Evolutionary conservation across 2,888 invertebrate species (phyloP), one percentile per base, ranked within the genome.

Genomic region (Rhagonycha fulva): DNA sequence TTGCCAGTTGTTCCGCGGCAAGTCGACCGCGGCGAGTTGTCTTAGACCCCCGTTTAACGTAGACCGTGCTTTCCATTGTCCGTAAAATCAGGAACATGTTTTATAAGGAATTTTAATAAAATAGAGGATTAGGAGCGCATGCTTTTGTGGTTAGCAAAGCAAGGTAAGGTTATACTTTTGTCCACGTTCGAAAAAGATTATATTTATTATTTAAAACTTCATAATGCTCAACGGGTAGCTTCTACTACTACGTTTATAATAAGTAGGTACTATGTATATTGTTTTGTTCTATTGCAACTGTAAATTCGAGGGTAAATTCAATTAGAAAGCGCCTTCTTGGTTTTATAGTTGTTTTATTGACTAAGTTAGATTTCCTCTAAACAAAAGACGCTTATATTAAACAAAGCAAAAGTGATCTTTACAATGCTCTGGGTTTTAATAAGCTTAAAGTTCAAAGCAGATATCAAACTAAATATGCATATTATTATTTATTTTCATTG

Each of bases 331-430:
- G 63, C 63, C 63, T 66, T 66, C 63, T 26, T 66, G 63, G 24
- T 66, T 66, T 66, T 66, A 66, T 23, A 66, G 63, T 66, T 66
- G 63, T 66, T 66, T 62, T 19, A 62, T 62, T 26, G 63, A 66
- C 63, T 66, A 24, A 66, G 63, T 66, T 66, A 66, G 63, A 23
- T 66, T 66, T 66, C n/a, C 23, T 66, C 11, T n/a, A 66, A 24
- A 14, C 63, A 26, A 66, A 63, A 66, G 23, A 24, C 3, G 24
- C 63, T 66, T 66, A 24, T 14, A 62, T 62, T 66, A 66, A 66
- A 66, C 63, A 66, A 66, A 66, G n/a, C 63, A 24, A 24, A 66
- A 24, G 9, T n/a, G n/a, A 66, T 12, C 14, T 66, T n/a, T 24
- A 66, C 23, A 24, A 66, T 66, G 23, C 63, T 66, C 12, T 26